phyloP scores from a whole-genome alignment of 2,888 invertebrate species.

The Nipponacmea schrenckii region DNA sequence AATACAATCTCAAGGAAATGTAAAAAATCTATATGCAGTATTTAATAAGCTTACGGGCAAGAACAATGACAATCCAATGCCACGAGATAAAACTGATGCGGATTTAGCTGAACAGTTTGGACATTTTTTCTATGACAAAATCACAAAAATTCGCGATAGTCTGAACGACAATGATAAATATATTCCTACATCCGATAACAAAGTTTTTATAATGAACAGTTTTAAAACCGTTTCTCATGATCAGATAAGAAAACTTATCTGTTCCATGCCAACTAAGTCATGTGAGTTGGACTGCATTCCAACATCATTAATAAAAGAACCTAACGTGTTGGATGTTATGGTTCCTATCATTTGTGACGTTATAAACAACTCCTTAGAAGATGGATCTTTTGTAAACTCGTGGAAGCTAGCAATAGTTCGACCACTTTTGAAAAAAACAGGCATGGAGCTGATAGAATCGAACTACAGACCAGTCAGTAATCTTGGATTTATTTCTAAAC shows the following conservation, averaged over 20 bases:
- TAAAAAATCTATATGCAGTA: too few species aligned
- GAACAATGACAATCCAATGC: too few species aligned
- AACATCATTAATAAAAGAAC: not conserved
- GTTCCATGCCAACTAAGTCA: not conserved
- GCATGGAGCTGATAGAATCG: not conserved
- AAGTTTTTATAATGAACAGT: not conserved
- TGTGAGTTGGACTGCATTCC: not conserved
- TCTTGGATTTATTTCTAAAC: not conserved
- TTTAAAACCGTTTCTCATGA: not conserved
- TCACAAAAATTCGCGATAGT: not conserved
- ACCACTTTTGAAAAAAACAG: constrained; percentile 1
- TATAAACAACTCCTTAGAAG: not conserved
- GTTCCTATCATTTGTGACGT: not conserved
- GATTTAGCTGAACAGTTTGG: not conserved
- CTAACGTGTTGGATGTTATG: too few species aligned
- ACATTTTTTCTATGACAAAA: not conserved
- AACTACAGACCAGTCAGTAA: not conserved
- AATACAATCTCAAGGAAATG: too few species aligned
- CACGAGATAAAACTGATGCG: not conserved
- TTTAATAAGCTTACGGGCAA: too few species aligned
- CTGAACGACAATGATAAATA: not conserved
- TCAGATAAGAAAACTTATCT: not conserved
- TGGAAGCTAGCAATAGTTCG: not conserved
- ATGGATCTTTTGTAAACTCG: not conserved
- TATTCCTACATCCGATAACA: not conserved